These are phyloP conservation scores for Hormaphis cornu DNA, from an alignment of 1,140 invertebrate genomes.

Conservation along the genomic window DNA sequence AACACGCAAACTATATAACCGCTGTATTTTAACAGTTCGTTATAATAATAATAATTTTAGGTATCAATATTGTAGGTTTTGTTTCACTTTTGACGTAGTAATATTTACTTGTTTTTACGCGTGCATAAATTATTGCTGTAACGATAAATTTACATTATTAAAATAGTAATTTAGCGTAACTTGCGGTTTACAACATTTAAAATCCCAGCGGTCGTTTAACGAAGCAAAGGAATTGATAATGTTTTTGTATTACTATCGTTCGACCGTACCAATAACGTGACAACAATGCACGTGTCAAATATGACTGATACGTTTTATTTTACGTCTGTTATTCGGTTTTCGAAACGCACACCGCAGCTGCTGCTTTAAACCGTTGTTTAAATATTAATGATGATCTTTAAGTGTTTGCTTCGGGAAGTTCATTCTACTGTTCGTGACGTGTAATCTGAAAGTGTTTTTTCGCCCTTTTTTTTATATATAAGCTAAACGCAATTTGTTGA, in stretches of 20 bases:
- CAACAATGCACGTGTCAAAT: neutral
- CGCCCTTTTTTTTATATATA: neutral
- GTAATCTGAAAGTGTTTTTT: neutral
- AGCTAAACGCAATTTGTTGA: no score
- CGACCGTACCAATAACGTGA: neutral
- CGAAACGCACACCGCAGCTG: neutral
- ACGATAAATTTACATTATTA: no score
- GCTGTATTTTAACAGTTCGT: no score
- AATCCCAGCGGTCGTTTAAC: neutral
- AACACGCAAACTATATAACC: no score
- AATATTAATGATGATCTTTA: neutral
- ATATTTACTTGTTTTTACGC: no score
- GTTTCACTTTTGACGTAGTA: no score
- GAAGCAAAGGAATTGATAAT: neutral
- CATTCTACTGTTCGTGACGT: neutral
- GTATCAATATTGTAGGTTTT: no score
- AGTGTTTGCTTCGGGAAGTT: neutral
- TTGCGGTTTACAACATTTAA: no score
- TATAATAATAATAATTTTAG: no score
- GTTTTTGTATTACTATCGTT: neutral
- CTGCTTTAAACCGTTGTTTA: neutral
- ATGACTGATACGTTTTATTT: neutral
- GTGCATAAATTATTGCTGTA: neutral
- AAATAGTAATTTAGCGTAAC: no score
- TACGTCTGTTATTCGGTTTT: neutral